Conservation (phyloP, 64 coral and sea anemone genomes). For the Dendronephthya gigantea region DNA sequence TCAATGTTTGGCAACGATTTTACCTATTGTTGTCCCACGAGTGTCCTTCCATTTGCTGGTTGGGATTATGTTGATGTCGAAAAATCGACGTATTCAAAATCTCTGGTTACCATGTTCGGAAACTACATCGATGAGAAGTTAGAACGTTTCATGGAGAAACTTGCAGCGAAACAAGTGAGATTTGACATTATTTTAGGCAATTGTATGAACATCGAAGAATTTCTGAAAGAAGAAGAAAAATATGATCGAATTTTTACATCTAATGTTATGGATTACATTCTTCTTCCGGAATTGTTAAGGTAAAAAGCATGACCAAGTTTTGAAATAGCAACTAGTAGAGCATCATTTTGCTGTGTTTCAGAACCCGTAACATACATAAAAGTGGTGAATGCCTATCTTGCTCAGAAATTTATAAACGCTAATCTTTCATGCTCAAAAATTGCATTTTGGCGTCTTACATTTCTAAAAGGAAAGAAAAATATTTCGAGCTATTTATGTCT, state of each 20-base stretch:
- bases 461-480: no score
- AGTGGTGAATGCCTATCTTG: no score
- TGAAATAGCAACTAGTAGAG: no score
- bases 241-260: background rate
- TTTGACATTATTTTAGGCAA: background rate
- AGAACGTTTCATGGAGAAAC: background rate
- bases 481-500: no score
- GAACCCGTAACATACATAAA: no score
- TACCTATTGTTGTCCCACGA: background rate
- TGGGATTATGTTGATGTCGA: background rate
- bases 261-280: no score
- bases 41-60: no score
- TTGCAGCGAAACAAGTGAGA: background rate
- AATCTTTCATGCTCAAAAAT: no score
- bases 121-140: no score
- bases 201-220: background rate
- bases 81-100: background rate
- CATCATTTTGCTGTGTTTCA: no score
- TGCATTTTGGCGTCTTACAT: no score
- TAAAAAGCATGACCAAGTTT: background rate
- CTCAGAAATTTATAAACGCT: no score
- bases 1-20: background rate
- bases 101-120: background rate
- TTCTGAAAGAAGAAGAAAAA: background rate
- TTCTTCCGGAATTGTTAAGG: background rate